phyloP scores from a whole-genome alignment of 2,797 vertebrate genomes.

The Acipenser ruthenus region DNA sequence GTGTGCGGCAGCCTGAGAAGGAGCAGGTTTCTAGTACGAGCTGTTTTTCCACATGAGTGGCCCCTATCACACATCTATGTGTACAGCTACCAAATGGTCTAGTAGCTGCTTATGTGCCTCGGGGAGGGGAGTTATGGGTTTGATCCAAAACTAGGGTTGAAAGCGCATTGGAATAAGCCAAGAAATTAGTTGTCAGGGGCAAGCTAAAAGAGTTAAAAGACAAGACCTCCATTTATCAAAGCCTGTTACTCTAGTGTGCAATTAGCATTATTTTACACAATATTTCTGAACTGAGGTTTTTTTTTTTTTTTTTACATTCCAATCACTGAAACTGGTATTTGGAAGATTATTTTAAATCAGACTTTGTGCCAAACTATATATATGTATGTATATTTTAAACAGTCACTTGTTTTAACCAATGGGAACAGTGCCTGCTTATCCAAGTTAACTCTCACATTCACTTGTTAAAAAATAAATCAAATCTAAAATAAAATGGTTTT shows the following conservation, averaged over 20 bases:
- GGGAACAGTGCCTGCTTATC: too few species aligned
- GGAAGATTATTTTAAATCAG: background rate
- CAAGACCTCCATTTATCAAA: too few species aligned
- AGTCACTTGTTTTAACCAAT: too few species aligned
- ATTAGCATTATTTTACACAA: background rate
- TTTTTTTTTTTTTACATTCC: background rate
- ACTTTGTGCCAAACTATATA: background rate
- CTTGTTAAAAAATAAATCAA: too few species aligned
- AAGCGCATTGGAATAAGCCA: slow-evolving; percentile 3
- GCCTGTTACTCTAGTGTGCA: too few species aligned
- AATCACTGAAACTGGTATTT: background rate
- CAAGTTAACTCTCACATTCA: too few species aligned
- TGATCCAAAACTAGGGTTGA: slow-evolving; percentile 11
- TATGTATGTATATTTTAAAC: background rate
- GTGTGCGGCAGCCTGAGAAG: background rate
- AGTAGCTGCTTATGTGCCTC: slow-evolving; percentile 11
- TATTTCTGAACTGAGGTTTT: background rate
- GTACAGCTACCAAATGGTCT: slow-evolving; percentile 6
- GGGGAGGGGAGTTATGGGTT: slow-evolving; percentile 13
- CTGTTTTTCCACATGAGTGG: slow-evolving; percentile 9
- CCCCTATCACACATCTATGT: background rate
- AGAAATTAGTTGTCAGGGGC: background rate
- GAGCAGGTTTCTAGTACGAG: background rate
- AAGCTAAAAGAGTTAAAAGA: background rate
- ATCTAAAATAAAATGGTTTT: background rate